Conservation (phyloP, 1,140 invertebrate species). For the Pinna nobilis region DNA sequence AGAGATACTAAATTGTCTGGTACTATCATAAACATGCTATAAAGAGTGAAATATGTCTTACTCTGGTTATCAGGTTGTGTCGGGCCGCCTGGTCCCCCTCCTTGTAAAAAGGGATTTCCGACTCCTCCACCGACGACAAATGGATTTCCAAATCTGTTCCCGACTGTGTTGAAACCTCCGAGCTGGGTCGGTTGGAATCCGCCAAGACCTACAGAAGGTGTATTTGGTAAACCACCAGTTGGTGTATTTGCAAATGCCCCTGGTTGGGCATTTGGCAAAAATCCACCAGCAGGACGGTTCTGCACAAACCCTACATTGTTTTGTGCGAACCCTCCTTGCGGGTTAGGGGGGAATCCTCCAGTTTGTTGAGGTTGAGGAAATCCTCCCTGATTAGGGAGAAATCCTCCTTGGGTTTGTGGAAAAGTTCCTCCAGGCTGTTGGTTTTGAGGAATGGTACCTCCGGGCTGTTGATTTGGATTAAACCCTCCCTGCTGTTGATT, state of each 20-base stretch:
- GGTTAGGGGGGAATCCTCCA: neutral
- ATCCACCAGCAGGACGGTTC: neutral
- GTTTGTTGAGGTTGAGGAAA: constrained; percentile 9
- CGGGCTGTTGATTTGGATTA: constrained; percentile 2
- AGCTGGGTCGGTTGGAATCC: constrained; percentile 27
- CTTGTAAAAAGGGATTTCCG: constrained; percentile 6
- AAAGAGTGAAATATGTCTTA: too few relatives aligned
- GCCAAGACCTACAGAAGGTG: too few relatives aligned
- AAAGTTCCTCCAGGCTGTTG: constrained; percentile 11
- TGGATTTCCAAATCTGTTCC: constrained; percentile 35
- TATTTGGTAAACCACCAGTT: neutral
- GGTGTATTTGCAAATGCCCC: constrained; percentile 9
- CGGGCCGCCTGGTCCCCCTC: neutral
- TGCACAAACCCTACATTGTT: constrained; percentile 6
- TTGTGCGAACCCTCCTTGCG: constrained; percentile 20
- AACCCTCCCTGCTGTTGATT: constrained; percentile 7
- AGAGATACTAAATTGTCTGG: too few relatives aligned
- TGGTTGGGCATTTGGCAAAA: constrained; percentile 8
- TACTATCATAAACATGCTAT: too few relatives aligned
- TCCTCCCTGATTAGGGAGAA: constrained; percentile 13
- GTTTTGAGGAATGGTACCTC: neutral
- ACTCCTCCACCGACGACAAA: constrained; percentile 23
- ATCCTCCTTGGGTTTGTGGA: constrained; percentile 1
- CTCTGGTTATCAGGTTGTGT: constrained; percentile 9
- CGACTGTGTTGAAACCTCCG: constrained; percentile 34